Conservation (phyloP, 2,888 invertebrate genomes). For the Thalpophila matura region DNA sequence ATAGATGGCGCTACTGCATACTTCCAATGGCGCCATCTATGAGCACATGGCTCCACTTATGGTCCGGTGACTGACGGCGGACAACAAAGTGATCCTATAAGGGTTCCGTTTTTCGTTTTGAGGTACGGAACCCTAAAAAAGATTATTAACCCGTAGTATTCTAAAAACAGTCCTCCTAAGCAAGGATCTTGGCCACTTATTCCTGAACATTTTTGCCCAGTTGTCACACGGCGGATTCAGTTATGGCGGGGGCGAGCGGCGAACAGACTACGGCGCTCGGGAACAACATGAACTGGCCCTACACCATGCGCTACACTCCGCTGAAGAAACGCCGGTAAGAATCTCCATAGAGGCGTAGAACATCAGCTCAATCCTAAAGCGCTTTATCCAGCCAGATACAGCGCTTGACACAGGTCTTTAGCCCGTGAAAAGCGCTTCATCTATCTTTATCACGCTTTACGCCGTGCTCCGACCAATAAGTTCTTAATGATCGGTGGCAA, state of each 20-base stretch:
- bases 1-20: too few relatives aligned
- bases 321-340: constrained; percentile 91
- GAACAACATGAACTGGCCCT: constrained; percentile 94
- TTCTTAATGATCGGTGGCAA: too few relatives aligned
- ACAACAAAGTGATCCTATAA: too few relatives aligned
- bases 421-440: not conserved
- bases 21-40: too few relatives aligned
- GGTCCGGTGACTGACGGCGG: too few relatives aligned
- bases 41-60: too few relatives aligned
- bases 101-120: too few relatives aligned
- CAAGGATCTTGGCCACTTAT: not conserved
- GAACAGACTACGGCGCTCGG: constrained; percentile 91
- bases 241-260: constrained; percentile 91
- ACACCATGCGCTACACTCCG: constrained; percentile 95
- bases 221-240: constrained; percentile 92
- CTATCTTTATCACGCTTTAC: not conserved
- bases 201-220: constrained; percentile 68
- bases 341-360: not conserved
- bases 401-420: too few relatives aligned
- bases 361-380: not conserved
- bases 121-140: too few relatives aligned
- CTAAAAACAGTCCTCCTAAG: too few relatives aligned
- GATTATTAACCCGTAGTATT: too few relatives aligned
- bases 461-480: too few relatives aligned
- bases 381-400: not conserved